Base-by-base conservation (phyloP, 2,113 vertebrate genomes). In the Motacilla tschutschensis region DNA sequence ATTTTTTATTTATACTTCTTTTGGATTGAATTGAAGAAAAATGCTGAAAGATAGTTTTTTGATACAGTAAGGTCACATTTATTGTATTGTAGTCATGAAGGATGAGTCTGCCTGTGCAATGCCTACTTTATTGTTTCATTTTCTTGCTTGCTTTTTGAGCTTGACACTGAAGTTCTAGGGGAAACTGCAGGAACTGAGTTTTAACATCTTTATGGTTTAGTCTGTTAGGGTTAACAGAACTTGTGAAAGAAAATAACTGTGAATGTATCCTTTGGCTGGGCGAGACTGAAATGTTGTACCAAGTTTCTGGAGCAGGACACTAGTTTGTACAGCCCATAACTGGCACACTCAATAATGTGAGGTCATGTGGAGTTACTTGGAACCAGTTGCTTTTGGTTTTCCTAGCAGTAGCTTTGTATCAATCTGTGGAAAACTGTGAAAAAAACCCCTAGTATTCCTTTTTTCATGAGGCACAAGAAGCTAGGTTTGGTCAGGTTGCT, bases 361-460 rank as follows among this genome's bases (percentile, higher is more conserved):
- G 24, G 14, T 82, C 3, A 0, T 3, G 2, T 48, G 22, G 12
- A 72, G 24, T 54, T 80, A 29, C 0, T 43, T 43, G 33, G 22
- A 78, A 43, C 17, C 6, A 43, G 4, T 48, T 79, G n/a, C n/a
- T 62, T 58, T 88, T 48, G 17, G 2, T 64, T 88, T 88, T 79
- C 66, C 11, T 58, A 24, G 25, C 4, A 67, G 13, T 43, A 82
- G 18, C 10, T 76, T 79, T 79, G 7, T 44, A 18, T 31, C 65
- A 55, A 6, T 48, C 19, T 70, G 16, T 43, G n/a, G 12, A 54
- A 58, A 54, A 38, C 22, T 51, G 2, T 69, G 31, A 15, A 62
- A 47, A 55, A 88, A 14, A 0, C 0, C 5, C 0, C 5, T 29
- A 20, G 9, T 43, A 15, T 67, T 81, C 21, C 4, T 35, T 85